These are phyloP conservation scores for Araneus ventricosus DNA, from an alignment of 1,140 invertebrate species.

Conservation along the genomic window DNA sequence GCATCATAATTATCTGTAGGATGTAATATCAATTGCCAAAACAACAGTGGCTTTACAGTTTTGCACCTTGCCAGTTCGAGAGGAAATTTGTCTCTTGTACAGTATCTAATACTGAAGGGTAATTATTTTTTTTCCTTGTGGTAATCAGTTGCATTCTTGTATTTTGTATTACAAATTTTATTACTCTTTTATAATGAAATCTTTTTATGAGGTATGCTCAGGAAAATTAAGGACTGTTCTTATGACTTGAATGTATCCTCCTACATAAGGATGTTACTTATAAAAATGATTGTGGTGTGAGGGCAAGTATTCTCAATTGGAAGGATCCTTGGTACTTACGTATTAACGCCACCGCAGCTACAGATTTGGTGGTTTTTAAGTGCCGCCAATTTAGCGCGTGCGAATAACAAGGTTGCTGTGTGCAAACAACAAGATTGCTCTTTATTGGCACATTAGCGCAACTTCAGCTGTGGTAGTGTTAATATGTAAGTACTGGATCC, in stretches of 20 bases:
- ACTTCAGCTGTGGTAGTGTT: too few species aligned
- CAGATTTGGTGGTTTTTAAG: too few species aligned
- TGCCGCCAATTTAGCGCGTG: too few species aligned
- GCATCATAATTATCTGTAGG: background rate
- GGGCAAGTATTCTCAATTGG: too few species aligned
- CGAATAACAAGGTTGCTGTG: too few species aligned
- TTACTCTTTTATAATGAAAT: background rate
- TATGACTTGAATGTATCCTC: too few species aligned
- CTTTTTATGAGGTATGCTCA: background rate
- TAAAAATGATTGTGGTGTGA: background rate
- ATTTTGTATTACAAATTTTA: background rate
- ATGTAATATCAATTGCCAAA: conserved; percentile 27
- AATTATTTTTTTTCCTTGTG: background rate
- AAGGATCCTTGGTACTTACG: too few species aligned
- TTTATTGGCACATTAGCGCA: too few species aligned
- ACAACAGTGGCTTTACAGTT: conserved; percentile 39
- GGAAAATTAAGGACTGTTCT: background rate
- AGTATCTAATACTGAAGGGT: conserved; percentile 22
- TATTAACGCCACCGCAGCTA: too few species aligned
- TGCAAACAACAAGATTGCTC: too few species aligned
- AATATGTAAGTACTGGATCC: too few species aligned
- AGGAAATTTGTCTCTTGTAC: conserved; percentile 18
- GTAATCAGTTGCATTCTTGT: background rate
- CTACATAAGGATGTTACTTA: background rate
- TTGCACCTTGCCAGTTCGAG: conserved; percentile 8